Evolutionary conservation across 2,797 vertebrate species (phyloP).

Genomic region (Buphagus erythrorhynchus): DNA sequence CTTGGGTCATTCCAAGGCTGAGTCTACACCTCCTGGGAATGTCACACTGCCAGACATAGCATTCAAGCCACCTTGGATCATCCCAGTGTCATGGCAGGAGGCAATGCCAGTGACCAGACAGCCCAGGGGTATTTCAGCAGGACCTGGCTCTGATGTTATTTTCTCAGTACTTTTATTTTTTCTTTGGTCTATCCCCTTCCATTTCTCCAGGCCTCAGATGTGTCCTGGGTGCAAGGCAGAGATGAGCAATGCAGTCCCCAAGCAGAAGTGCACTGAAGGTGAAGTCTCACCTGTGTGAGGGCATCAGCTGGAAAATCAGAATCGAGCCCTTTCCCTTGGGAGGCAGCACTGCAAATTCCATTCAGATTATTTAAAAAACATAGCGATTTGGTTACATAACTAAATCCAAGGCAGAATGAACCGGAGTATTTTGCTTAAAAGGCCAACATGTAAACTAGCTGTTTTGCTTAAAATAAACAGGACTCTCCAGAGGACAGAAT

Average conservation of each 20-base stretch:
- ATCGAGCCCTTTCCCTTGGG: background rate
- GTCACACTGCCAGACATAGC: background rate
- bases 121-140: background rate
- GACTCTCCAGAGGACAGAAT: slow-evolving; percentile 60
- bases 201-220: background rate
- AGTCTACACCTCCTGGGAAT: background rate
- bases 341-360: slow-evolving; percentile 7
- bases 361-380: slow-evolving; percentile 62
- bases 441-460: slow-evolving; percentile 67
- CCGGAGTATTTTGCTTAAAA: slow-evolving; percentile 61
- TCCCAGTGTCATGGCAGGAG: background rate
- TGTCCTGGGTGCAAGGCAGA: background rate
- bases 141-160: background rate
- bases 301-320: background rate
- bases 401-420: slow-evolving; percentile 55
- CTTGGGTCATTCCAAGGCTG: background rate
- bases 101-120: background rate
- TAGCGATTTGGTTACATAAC: slow-evolving; percentile 62
- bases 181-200: background rate
- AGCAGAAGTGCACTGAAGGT: background rate
- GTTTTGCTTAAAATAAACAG: slow-evolving; percentile 71
- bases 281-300: slow-evolving; percentile 25
- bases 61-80: background rate
- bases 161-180: too few relatives aligned
- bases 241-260: background rate